Evolutionary conservation across 2,888 invertebrate genomes (phyloP), one percentile per base, ranked within the genome.

Genomic region (Pinctada fucata): DNA sequence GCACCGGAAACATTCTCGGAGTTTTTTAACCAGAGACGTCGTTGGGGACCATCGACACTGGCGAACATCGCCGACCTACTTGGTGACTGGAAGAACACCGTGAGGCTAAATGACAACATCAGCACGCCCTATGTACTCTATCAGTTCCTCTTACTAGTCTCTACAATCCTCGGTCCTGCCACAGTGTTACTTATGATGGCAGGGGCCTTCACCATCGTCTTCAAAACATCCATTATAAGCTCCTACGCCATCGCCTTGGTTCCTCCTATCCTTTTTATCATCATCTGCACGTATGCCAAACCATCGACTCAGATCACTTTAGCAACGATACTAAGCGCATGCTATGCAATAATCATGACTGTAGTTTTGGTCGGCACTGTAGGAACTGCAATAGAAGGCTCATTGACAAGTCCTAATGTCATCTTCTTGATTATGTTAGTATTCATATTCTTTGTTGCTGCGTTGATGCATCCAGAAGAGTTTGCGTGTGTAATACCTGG

Each of bases 41-140:
- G 99, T 86, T 99, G 99, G 99, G 98, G 98, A 83, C 99, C 99
- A 4, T 99, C 99, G 0, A 99, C 99, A 65, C 96, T 99, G 91
- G 99, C 99, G 82, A 99, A 99, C 92, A 98, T 99, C 92, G 96
- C 99, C 95, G 99, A 99, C 93, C 94, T 99, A 89, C 82, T 92
- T 47, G 87, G 87, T 2, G 89, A 89, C 80, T 91, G 91, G 85
- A 86, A 84, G 52, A 87, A 82, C 68, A 87, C 88, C 1, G 87
- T 90, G 6, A 84, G 83, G 51, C 79, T 88, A 4, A 91, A 91
- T 75, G 90, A 90, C 82, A 89, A 89, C 79, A 87, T 91, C 66
- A 89, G 89, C 69, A 86, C 87, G 2, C 84, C 88, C 48, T 91
- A 90, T 78, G 85, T 90, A 4, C 71, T 90, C 10, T 90, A 90